These are phyloP conservation scores for Aphelenchoides bicaudatus DNA, from an alignment of 2,888 invertebrate genomes.

Conservation along the genomic window DNA sequence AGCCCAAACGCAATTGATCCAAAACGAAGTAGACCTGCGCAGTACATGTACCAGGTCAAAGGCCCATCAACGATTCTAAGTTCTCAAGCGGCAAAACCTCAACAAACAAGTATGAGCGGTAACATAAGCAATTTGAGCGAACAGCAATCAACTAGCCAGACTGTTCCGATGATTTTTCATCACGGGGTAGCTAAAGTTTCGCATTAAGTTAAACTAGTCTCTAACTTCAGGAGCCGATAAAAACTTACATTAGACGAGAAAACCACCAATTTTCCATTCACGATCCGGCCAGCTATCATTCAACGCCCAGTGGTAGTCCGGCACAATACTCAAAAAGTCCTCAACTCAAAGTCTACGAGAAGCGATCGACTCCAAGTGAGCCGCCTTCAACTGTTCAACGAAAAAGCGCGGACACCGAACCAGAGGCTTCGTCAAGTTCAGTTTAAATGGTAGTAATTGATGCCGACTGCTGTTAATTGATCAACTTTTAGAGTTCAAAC, in stretches of 20 bases:
- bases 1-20: background rate
- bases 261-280: slow-evolving; percentile 2
- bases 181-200: too few relatives aligned
- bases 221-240: background rate
- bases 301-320: too few relatives aligned
- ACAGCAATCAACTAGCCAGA: background rate
- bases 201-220: too few relatives aligned
- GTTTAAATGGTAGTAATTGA: too few relatives aligned
- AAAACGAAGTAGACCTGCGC: background rate
- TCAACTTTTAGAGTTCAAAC: too few relatives aligned
- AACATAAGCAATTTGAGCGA: background rate
- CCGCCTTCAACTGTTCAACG: background rate
- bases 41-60: background rate
- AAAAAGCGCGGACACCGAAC: too few relatives aligned
- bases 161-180: background rate
- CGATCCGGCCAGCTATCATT: background rate
- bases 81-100: too few relatives aligned
- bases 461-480: too few relatives aligned
- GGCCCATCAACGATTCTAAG: too few relatives aligned
- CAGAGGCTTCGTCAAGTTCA: too few relatives aligned
- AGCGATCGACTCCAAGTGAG: background rate
- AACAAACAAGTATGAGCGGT: too few relatives aligned
- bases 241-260: background rate
- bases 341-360: background rate
- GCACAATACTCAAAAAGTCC: too few relatives aligned